Evolutionary conservation across 2,113 vertebrate species (phyloP).

Genomic region (Galeopterus variegatus): DNA sequence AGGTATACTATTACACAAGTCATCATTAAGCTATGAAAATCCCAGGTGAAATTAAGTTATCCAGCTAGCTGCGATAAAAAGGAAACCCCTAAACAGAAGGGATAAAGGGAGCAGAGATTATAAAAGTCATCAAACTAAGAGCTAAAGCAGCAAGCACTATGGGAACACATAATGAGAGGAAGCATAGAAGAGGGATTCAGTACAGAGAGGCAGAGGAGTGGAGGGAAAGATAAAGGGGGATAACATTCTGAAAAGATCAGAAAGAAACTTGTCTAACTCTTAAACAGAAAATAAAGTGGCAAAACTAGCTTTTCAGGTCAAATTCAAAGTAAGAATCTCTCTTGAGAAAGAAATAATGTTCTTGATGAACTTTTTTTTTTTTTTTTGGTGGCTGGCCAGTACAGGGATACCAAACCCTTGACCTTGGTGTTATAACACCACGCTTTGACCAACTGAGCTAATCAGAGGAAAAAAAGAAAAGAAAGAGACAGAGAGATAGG

Average conservation of each 20-base stretch:
- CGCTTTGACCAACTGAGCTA: too few species aligned
- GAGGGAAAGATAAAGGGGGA: not conserved
- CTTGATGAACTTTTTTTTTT: too few species aligned
- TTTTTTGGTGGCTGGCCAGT: too few species aligned
- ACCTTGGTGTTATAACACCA: too few species aligned
- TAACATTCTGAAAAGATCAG: not conserved
- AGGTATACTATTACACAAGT: not conserved
- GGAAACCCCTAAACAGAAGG: not conserved
- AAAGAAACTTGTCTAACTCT: constrained; percentile 1
- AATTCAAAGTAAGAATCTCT: not conserved
- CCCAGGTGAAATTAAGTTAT: not conserved
- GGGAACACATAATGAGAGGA: not conserved
- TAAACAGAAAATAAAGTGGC: constrained; percentile 30
- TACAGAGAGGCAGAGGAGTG: not conserved
- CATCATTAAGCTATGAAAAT: not conserved
- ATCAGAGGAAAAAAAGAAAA: too few species aligned
- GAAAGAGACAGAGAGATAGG: too few species aligned
- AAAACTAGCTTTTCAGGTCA: constrained; percentile 6
- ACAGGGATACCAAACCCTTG: too few species aligned
- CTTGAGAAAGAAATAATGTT: not conserved
- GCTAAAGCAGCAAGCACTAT: not conserved
- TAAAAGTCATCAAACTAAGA: not conserved
- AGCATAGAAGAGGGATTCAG: not conserved
- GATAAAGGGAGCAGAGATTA: not conserved
- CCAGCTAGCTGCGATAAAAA: not conserved